phyloP scores from a whole-genome alignment of 1,140 invertebrate genomes.

The Drosophila willistoni region DNA sequence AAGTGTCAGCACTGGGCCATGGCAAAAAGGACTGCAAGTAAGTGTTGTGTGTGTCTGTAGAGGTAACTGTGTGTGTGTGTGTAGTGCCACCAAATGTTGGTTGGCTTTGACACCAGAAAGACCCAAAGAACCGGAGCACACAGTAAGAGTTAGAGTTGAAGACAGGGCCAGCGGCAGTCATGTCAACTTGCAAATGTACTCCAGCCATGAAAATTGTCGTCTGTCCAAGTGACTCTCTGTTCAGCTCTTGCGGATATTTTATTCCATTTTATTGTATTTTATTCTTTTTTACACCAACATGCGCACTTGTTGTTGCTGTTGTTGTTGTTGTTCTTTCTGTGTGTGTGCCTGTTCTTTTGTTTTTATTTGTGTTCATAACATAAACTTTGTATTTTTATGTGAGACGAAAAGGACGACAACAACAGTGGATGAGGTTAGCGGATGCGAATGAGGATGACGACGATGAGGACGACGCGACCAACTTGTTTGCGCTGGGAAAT shows the following conservation, averaged over 20 bases:
- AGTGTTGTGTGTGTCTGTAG: conserved; percentile 24
- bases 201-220: conserved; percentile 19
- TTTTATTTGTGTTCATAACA: conserved; percentile 81
- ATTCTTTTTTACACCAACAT: conserved; percentile 56
- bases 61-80: conserved; percentile 6
- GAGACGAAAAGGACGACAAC: conserved; percentile 40
- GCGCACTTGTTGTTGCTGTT: conserved; percentile 70
- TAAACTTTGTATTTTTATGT: conserved; percentile 81
- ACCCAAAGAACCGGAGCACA: conserved; percentile 3
- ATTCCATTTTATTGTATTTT: conserved; percentile 80
- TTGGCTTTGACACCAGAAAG: conserved; percentile 56
- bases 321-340: conserved; percentile 45
- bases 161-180: conserved; percentile 36
- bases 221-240: conserved; percentile 51
- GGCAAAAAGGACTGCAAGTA: conserved; percentile 35
- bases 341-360: conserved; percentile 64
- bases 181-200: conserved; percentile 78
- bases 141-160: conserved; percentile 4
- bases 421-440: conserved; percentile 2
- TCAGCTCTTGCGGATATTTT: conserved; percentile 66
- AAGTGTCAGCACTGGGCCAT: conserved; percentile 65
- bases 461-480: conserved; percentile 55
- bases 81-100: conserved; percentile 17
- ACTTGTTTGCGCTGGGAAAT: conserved; percentile 80
- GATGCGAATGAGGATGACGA: conserved; percentile 15